Evolutionary conservation across 1,140 invertebrate genomes (phyloP).

Genomic region (Arctopsyche grandis): DNA sequence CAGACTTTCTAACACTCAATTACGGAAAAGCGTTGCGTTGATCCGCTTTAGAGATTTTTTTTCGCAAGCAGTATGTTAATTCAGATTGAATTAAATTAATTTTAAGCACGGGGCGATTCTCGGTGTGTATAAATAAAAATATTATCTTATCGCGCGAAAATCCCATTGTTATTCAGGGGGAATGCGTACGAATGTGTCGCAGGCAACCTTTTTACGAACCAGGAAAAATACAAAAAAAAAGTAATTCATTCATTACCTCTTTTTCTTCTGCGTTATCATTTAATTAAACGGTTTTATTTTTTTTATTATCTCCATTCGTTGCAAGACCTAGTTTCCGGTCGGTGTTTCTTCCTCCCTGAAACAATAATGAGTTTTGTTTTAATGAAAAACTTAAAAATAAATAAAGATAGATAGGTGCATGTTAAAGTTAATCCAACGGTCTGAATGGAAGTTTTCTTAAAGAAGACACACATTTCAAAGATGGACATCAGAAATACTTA

Average conservation of each 20-base stretch:
- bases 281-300: constrained; percentile 39
- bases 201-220: constrained; percentile 3
- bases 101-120: not conserved
- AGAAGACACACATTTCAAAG: too few relatives aligned
- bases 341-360: not conserved
- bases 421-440: too few relatives aligned
- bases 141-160: constrained; percentile 21
- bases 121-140: constrained; percentile 7
- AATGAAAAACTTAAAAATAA: not conserved
- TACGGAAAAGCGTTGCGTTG: too few relatives aligned
- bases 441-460: too few relatives aligned
- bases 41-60: too few relatives aligned
- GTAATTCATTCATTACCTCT: not conserved
- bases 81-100: constrained; percentile 2
- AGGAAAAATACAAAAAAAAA: not conserved
- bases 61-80: not conserved
- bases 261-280: constrained; percentile 32
- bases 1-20: too few relatives aligned
- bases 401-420: not conserved
- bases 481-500: too few relatives aligned
- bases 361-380: constrained; percentile 21
- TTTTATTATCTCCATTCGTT: constrained; percentile 26
- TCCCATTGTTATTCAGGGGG: constrained; percentile 18
- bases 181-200: not conserved
- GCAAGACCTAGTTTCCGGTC: not conserved